A percentile compares a stretch with the other conserved stretches of the same genome.
Evolutionary conservation across 2,797 vertebrate species (phyloP).

Genomic region (Acanthornis magna): DNA sequence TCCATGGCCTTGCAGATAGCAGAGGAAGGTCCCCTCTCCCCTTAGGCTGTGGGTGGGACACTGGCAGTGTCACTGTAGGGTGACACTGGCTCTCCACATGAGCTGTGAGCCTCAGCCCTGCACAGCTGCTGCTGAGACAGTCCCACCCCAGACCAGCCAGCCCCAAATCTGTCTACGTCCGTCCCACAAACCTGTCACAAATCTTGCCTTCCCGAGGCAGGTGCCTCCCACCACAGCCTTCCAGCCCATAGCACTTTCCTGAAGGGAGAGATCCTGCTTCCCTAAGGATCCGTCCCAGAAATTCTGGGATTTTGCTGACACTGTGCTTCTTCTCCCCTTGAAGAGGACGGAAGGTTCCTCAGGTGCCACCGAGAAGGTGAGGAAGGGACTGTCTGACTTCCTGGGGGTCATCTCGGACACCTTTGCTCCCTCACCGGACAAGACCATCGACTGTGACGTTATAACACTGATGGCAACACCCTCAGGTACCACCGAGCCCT

Average conservation of each 20-base stretch:
- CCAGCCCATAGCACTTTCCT: neutral
- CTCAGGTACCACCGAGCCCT: conserved; percentile 92
- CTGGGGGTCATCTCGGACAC: conserved; percentile 97
- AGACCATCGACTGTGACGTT: conserved; percentile 97
- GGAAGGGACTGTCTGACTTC: conserved; percentile 93
- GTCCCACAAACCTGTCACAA: neutral
- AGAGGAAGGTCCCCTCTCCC: neutral
- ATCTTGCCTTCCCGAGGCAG: neutral
- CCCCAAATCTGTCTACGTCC: neutral
- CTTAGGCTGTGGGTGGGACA: fast-evolving
- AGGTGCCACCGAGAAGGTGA: conserved; percentile 92
- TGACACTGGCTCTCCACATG: fast-evolving
- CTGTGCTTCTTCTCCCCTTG: neutral
- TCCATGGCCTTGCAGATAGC: neutral
- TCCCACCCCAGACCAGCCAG: neutral
- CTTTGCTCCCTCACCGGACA: conserved; percentile 93
- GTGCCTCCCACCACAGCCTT: neutral
- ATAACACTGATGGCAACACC: conserved; percentile 95
- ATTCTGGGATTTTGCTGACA: fast-evolving
- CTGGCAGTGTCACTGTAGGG: neutral
- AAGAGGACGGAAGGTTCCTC: conserved; percentile 89
- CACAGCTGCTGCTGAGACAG: neutral
- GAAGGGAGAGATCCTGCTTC: neutral
- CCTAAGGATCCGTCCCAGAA: neutral
- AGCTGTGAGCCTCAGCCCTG: neutral